Evolutionary conservation across 2,797 vertebrate genomes (phyloP).

Genomic region (Clarias laeviceps): DNA sequence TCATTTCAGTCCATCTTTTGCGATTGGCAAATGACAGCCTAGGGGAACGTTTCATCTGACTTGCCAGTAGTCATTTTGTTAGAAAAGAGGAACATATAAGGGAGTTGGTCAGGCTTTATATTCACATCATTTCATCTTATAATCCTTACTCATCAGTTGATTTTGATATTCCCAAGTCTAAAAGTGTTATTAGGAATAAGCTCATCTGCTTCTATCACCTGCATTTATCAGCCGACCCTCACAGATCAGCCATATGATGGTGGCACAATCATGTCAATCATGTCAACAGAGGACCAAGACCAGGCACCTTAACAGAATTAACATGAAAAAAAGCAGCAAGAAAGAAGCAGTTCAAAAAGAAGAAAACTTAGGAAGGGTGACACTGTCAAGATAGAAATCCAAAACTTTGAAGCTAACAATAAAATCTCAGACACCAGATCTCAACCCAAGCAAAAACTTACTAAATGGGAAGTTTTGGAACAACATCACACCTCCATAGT

Average conservation of each 20-base stretch:
- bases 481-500: not conserved
- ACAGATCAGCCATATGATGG: not conserved
- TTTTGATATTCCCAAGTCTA: constrained; percentile 32
- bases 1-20: constrained; percentile 59
- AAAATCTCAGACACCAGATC: not conserved
- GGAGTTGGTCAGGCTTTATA: constrained; percentile 41
- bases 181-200: constrained; percentile 33
- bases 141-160: constrained; percentile 31
- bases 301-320: constrained; percentile 11
- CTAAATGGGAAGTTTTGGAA: not conserved
- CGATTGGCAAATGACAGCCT: constrained; percentile 52
- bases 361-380: not conserved
- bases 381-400: not conserved
- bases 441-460: not conserved
- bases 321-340: not conserved
- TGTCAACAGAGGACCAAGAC: not conserved
- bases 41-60: constrained; percentile 58
- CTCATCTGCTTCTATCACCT: constrained; percentile 31
- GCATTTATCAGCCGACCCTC: constrained; percentile 29
- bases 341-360: not conserved
- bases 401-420: not conserved
- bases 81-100: constrained; percentile 16
- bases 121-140: constrained; percentile 41
- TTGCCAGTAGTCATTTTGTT: constrained; percentile 1
- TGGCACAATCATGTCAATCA: not conserved